Evolutionary conservation across 2,888 invertebrate species (phyloP), one percentile per base, ranked within the genome.

Genomic region (Limnephilus rhombicus): DNA sequence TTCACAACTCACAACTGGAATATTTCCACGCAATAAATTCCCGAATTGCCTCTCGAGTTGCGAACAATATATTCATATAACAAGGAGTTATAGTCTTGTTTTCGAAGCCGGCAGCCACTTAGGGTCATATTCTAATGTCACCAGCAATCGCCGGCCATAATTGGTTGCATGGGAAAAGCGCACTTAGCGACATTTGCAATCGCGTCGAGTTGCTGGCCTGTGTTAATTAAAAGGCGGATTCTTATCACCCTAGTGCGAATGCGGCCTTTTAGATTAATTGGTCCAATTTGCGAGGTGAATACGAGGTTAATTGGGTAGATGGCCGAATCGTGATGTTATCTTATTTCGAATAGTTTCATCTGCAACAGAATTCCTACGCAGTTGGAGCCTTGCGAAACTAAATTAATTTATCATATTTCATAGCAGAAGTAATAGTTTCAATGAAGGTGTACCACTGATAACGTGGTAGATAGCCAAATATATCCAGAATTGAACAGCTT

Each of bases 81-180:
- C 34, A 1, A 83, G 83, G 24, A 83, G 83, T 83, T 83, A 83
- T 83, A 11, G 83, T 41, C 83, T 83, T 83, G 83, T 83, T 83
- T 83, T 83, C 37, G 83, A 83, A 83, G 41, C 83, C 5, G 83
- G 83, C 83, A n/a, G 34, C 83, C 83, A 37, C 83, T 83, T 83
- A 37, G 83, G 83, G 83, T 83, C 83, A 41, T 83, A 37, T 34
- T 83, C 83, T 24, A 83, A 83, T 37, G 83, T 83, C 83, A 37
- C 83, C 15, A 9, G 83, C 83, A 37, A 83, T 37, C 83, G 83
- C 24, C 83, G 24, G 24, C 24, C 83, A 41, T 83, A 83, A 83
- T 83, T 83, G 83, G 83, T 9, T 83, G 83, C 83, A 37, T 11
- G 24, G 83, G 37, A 83, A 83, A 83, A 37, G 34, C 83, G 83